Conservation (phyloP, 1,140 invertebrate genomes). For the Octopus sinensis region DNA sequence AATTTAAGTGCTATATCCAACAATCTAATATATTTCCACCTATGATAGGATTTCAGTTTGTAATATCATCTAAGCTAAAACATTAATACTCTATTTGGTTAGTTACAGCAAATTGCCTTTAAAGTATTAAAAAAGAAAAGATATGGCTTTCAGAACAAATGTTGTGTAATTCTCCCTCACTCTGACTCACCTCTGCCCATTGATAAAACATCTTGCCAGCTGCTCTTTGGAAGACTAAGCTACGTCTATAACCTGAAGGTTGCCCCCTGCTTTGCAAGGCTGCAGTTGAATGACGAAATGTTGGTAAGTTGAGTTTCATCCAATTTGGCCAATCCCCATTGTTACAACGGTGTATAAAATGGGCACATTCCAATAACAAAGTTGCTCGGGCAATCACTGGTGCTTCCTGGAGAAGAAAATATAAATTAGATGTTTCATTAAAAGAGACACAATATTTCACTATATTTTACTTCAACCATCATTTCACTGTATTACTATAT, state of each 20-base stretch:
- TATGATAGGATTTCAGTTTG: too few relatives aligned
- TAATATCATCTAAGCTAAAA: too few relatives aligned
- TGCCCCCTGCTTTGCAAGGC: slow-evolving; percentile 50
- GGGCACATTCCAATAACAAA: slow-evolving; percentile 88
- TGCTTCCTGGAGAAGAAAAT: slow-evolving; percentile 72
- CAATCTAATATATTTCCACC: too few relatives aligned
- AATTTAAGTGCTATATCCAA: too few relatives aligned
- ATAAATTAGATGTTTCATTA: not conserved
- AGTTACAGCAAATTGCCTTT: too few relatives aligned
- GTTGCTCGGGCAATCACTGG: slow-evolving; percentile 87
- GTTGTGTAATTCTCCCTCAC: too few relatives aligned
- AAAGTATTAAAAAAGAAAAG: too few relatives aligned
- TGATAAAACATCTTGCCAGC: slow-evolving; percentile 96
- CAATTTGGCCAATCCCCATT: slow-evolving; percentile 95
- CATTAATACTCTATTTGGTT: too few relatives aligned
- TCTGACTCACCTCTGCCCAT: slow-evolving; percentile 80
- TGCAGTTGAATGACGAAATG: slow-evolving; percentile 61
- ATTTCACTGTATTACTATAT: too few relatives aligned
- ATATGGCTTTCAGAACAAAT: too few relatives aligned
- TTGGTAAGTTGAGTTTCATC: slow-evolving; percentile 84
- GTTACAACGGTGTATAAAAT: slow-evolving; percentile 96
- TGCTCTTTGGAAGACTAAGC: slow-evolving; percentile 80
- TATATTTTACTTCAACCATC: too few relatives aligned
- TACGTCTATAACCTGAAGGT: slow-evolving; percentile 65
- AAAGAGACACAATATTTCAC: not conserved